Base-by-base conservation (phyloP, 2,888 invertebrate genomes). In the Cheilosia grossa region DNA sequence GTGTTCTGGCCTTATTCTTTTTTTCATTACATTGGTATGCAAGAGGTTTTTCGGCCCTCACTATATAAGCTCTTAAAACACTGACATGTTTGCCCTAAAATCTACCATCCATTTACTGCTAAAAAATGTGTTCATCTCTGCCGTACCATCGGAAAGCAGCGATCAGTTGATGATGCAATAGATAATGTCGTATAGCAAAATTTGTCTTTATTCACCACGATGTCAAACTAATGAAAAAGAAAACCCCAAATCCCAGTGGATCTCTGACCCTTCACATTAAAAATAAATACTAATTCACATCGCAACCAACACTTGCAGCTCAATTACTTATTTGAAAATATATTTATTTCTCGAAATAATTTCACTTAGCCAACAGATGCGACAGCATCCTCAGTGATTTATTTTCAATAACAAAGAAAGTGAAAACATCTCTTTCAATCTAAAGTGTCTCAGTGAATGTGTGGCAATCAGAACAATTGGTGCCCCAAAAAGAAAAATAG, bases 351-450 rank as follows among this genome's bases (percentile, higher is more conserved):
- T 56, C 13, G 66, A 74, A 74, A 63, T 54, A 74, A 40, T 56
- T 66, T 49, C 49, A 58, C 64, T 30, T 49, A 40, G 37, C 40
- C 33, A 40, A n/a, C 27, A 47, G 30, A n/a, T n/a, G 15, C 10
- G 40, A 30, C 56, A 56, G 49, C 74, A 74, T 58, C n/a, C n/a
- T n/a, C 64, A 74, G 53, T 42, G 64, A 74, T 66, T 66, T 74
- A 74, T 74, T 47, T 58, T 30, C 30, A 66, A 40, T 63, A 19
- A 53, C 37, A 61, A 64, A 21, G 53, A 73, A 73, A 74, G 37
- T 56, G 64, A 64, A 74, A 74, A 74, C 47, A 24, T 27, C 10
- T 51, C 58, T 4, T 30, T 58, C 66, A 58, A 27, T 17, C 19
- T 58, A 9, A 44, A 73, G 63, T 54, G 49, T 37, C 47, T 58